Base-by-base conservation (phyloP, 2,888 invertebrate genomes). In the Atherix ibis region DNA sequence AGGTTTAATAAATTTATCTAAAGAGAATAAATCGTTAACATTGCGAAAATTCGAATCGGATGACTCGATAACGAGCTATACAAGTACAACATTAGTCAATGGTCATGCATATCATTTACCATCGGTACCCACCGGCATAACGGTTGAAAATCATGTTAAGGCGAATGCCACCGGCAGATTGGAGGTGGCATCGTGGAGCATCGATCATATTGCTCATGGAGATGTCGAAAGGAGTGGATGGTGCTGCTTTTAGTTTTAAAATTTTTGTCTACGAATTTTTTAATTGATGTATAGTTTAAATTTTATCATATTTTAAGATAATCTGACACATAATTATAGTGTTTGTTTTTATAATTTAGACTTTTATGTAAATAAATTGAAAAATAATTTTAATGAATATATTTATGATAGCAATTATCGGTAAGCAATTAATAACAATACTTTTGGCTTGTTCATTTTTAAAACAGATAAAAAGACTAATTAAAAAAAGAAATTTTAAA, bases 151-250 rank as follows among this genome's bases (percentile, higher is more conserved):
- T 0, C 64, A 71, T 1, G 68, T 70, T 2, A 70, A 70, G 32
- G 64, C 73, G 0, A 74, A 73, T 0, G 73, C 71, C 39, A 66
- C 66, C 1, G 76, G 74, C 0, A 69, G 67, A 6, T 67, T 74
- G 31, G 77, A 77, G 47, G 63, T 67, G 2, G 70, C 73, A 0
- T 69, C 73, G 1, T 68, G 73, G 67, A 70, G 70, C 43, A 70
- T 73, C 37, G 66, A 66, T 42, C 70, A 68, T 45, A 72, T 79
- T 36, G 79, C 79, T 0, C 71, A 76, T 46, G 81, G 75, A 0
- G 71, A 74, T 40, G 56, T 65, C 25, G 74, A 75, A 48, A 66
- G 56, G 19, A 65, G 62, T 3, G 58, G 58, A 29, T 65, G 71
- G 59, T 80, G 80, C 49, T 80, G 73, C 52, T 73, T 62, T 27